Evolutionary conservation across 2,113 vertebrate species (phyloP).

Genomic region (Chlamydotis undulata): DNA sequence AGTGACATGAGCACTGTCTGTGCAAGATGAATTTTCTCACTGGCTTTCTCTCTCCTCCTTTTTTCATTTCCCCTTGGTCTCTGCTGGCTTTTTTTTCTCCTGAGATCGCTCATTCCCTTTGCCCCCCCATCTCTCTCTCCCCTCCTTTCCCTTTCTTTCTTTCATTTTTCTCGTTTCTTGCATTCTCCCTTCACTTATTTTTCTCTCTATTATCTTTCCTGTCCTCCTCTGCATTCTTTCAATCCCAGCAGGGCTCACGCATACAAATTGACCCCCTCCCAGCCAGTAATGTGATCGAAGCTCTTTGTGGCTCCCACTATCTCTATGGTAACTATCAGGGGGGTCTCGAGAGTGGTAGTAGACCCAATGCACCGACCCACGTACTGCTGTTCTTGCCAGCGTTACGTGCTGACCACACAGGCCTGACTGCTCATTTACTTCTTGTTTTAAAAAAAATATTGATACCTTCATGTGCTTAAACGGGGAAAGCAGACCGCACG

Average conservation of each 20-base stretch:
- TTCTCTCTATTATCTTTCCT: slow-evolving; percentile 60
- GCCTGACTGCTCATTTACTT: slow-evolving; percentile 37
- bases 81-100: neutral
- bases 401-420: neutral
- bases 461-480: neutral
- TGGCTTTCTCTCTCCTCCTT: neutral
- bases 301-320: slow-evolving; percentile 73
- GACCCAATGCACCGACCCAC: slow-evolving; percentile 37
- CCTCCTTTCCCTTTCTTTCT: neutral
- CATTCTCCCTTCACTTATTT: slow-evolving; percentile 52
- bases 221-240: slow-evolving; percentile 74
- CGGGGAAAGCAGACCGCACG: accelerated
- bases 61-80: neutral
- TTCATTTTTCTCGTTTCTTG: slow-evolving; percentile 29
- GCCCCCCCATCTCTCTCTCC: neutral
- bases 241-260: slow-evolving; percentile 72
- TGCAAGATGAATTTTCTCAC: slow-evolving; percentile 41
- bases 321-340: slow-evolving; percentile 77
- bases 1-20: neutral
- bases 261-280: slow-evolving; percentile 77
- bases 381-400: slow-evolving; percentile 18
- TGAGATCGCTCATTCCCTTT: neutral
- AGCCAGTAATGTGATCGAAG: slow-evolving; percentile 68
- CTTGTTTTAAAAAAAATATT: neutral
- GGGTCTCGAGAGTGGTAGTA: slow-evolving; percentile 46